Evolutionary conservation across 2,797 vertebrate species (phyloP).

Genomic region (Mus minutoides): DNA sequence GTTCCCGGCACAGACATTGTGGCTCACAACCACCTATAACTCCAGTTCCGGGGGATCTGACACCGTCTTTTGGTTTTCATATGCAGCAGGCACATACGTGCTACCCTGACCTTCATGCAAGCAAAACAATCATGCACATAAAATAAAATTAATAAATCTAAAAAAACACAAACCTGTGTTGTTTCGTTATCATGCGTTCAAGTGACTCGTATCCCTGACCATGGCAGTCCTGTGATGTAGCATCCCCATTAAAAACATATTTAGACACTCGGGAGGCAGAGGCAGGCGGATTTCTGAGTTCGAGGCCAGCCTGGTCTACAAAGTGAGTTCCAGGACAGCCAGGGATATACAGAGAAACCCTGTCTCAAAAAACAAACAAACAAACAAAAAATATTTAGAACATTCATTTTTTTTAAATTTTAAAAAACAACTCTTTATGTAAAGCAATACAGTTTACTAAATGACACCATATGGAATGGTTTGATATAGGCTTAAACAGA

Average conservation of each 20-base stretch:
- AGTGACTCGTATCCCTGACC: not conserved
- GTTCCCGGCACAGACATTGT: not conserved
- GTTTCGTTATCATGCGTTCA: accelerated
- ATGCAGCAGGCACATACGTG: not conserved
- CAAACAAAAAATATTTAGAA: too few relatives aligned
- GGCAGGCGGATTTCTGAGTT: too few relatives aligned
- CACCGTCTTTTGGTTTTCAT: not conserved
- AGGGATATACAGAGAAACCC: too few relatives aligned
- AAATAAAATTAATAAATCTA: not conserved
- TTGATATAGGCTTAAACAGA: not conserved
- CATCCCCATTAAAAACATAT: too few relatives aligned
- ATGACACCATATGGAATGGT: not conserved
- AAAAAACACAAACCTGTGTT: accelerated
- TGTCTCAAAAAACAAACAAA: too few relatives aligned
- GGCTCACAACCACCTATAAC: not conserved
- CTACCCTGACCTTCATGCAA: too few relatives aligned
- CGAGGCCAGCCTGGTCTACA: too few relatives aligned
- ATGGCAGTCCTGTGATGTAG: accelerated
- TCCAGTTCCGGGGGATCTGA: too few relatives aligned
- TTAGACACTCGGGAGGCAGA: too few relatives aligned
- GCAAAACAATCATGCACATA: not conserved
- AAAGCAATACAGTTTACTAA: not conserved
- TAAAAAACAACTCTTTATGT: not conserved
- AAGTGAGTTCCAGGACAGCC: too few relatives aligned
- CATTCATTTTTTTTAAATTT: not conserved